A percentile compares a stretch with the other conserved stretches of the same genome.
Evolutionary conservation across 1,140 invertebrate genomes (phyloP).

Genomic region (Halyomorpha halys): DNA sequence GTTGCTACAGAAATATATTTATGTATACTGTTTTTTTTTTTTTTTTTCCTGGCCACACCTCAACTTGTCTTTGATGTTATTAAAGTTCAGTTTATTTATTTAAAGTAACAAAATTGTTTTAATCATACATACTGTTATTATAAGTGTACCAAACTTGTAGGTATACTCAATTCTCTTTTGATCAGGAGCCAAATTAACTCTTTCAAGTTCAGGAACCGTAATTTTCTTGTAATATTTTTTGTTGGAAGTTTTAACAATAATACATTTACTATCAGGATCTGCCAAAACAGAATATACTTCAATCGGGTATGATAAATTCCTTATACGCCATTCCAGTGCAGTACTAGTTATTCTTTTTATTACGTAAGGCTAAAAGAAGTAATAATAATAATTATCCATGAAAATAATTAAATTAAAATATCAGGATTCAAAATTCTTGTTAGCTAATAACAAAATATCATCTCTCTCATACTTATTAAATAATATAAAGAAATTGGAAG

Average conservation of each 20-base stretch:
- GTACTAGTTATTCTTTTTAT: slow-evolving; percentile 58
- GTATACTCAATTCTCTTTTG: slow-evolving; percentile 51
- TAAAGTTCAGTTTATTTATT: background rate
- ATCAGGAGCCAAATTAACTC: slow-evolving; percentile 48
- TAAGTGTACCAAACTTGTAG: slow-evolving; percentile 66
- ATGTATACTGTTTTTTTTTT: too few species aligned
- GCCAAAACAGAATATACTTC: slow-evolving; percentile 56
- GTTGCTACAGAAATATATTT: too few species aligned
- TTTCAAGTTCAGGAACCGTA: slow-evolving; percentile 54
- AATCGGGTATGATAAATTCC: slow-evolving; percentile 61
- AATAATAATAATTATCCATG: slow-evolving; percentile 29
- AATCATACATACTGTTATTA: slow-evolving; percentile 52
- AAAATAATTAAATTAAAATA: background rate
- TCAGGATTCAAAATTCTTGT: background rate
- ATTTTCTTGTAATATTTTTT: slow-evolving; percentile 74
- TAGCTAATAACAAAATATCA: background rate
- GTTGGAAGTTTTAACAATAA: slow-evolving; percentile 59
- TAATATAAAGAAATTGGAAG: background rate
- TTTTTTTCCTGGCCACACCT: too few species aligned
- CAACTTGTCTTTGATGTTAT: too few species aligned
- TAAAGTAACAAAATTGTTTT: background rate
- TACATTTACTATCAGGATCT: slow-evolving; percentile 47
- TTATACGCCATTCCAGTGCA: slow-evolving; percentile 67
- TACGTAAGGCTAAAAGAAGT: slow-evolving; percentile 50
- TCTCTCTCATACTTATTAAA: background rate